These are phyloP conservation scores for Etheostoma spectabile DNA, from an alignment of 2,113 vertebrate species.

Conservation along the genomic window DNA sequence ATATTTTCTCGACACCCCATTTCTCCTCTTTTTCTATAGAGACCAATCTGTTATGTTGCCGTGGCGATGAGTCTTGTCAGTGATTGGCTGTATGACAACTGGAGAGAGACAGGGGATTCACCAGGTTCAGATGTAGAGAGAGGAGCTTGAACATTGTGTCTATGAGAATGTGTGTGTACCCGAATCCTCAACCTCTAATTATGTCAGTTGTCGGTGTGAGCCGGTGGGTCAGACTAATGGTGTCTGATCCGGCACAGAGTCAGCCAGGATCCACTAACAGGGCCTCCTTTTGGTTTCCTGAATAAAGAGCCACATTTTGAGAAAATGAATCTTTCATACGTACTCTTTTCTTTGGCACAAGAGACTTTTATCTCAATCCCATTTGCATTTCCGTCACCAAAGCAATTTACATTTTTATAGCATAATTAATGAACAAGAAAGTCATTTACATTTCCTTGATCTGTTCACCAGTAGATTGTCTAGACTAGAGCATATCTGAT, in stretches of 20 bases:
- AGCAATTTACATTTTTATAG: conserved; percentile 87
- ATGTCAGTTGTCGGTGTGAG: conserved; percentile 50
- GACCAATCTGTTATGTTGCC: conserved; percentile 58
- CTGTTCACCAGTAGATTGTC: conserved; percentile 65
- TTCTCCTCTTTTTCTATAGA: conserved; percentile 38
- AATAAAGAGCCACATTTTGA: conserved; percentile 74
- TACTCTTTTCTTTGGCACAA: conserved; percentile 78
- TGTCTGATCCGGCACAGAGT: conserved; percentile 53
- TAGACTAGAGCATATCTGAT: conserved; percentile 70
- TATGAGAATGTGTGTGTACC: conserved; percentile 29
- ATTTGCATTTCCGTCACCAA: conserved; percentile 86
- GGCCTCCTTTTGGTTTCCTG: conserved; percentile 58
- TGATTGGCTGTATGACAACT: conserved; percentile 54
- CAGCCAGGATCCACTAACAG: conserved; percentile 57
- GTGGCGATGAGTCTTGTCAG: conserved; percentile 69
- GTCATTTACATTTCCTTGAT: conserved; percentile 83
- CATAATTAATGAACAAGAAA: conserved; percentile 87
- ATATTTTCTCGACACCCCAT: conserved; percentile 13
- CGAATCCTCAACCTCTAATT: conserved; percentile 60
- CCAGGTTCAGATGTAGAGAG: conserved; percentile 45
- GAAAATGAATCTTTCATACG: conserved; percentile 83
- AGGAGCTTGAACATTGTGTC: conserved; percentile 35
- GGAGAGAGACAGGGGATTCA: conserved; percentile 60
- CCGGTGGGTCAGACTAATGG: conserved; percentile 46
- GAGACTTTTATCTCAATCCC: conserved; percentile 84